phyloP scores from a whole-genome alignment of 1,140 invertebrate genomes.

The Arctopsyche grandis region DNA sequence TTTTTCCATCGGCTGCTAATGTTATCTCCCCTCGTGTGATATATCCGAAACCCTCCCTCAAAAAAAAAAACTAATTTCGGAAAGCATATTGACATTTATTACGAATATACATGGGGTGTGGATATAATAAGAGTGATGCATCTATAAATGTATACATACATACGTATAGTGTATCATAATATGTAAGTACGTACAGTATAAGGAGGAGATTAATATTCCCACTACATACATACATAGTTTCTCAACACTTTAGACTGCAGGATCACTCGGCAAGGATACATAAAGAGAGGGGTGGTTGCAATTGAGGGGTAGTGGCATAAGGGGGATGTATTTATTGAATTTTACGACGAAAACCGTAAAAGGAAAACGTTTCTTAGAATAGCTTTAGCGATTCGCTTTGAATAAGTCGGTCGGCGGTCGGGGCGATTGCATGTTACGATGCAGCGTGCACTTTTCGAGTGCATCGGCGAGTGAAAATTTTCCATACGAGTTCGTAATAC shows the following conservation, averaged over 20 bases:
- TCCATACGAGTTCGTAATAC: background rate
- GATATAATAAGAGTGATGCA: background rate
- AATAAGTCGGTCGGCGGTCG: background rate
- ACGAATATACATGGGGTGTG: background rate
- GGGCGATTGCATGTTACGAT: slow-evolving; percentile 6
- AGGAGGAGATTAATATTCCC: too few species aligned
- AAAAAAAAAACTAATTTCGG: slow-evolving; percentile 1
- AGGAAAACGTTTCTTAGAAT: slow-evolving; percentile 19
- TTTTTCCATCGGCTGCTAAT: background rate
- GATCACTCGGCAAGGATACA: background rate
- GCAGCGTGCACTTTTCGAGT: slow-evolving; percentile 2
- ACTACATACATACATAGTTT: too few species aligned
- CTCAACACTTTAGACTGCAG: too few species aligned
- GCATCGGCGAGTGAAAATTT: background rate
- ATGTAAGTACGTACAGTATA: too few species aligned
- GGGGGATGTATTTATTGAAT: slow-evolving; percentile 12
- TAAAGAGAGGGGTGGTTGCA: background rate
- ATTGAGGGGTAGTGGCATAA: background rate
- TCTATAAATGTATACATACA: background rate
- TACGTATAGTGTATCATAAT: too few species aligned
- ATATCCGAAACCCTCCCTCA: background rate
- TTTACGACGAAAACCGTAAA: slow-evolving; percentile 17
- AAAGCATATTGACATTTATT: slow-evolving; percentile 27
- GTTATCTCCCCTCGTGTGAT: background rate
- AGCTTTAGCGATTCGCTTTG: slow-evolving; percentile 1